phyloP scores from a whole-genome alignment of 2,888 invertebrate species.

The Meloe dianella region DNA sequence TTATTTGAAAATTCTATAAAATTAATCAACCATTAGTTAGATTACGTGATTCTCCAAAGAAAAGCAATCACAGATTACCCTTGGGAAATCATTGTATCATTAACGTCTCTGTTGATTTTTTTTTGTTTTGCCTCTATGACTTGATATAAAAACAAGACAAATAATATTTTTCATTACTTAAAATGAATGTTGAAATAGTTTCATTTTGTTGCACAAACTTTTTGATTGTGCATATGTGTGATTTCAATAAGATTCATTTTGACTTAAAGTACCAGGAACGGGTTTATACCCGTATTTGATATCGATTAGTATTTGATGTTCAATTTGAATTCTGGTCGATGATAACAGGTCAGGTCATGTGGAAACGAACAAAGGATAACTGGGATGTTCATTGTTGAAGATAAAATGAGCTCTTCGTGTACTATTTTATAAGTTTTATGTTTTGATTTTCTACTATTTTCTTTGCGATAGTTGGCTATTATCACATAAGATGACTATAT shows the following conservation, averaged over 20 bases:
- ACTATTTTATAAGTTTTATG: constrained; percentile 15
- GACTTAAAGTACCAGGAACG: background rate
- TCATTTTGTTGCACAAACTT: background rate
- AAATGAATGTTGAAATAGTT: background rate
- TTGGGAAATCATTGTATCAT: constrained; percentile 41
- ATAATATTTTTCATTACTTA: background rate
- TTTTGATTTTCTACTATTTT: background rate
- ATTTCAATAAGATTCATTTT: constrained; percentile 20
- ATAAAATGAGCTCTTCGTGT: background rate
- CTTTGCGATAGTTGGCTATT: background rate
- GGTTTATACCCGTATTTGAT: background rate
- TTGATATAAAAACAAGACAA: background rate
- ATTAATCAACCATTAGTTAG: background rate
- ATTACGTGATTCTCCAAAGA: background rate
- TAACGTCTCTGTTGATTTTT: constrained; percentile 29
- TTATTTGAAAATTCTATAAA: background rate
- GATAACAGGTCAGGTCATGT: constrained; percentile 11
- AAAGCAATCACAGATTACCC: constrained; percentile 29
- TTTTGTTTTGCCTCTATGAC: constrained; percentile 13
- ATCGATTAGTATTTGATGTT: constrained; percentile 24
- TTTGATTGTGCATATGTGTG: background rate
- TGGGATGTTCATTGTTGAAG: constrained; percentile 1
- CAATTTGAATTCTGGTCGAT: constrained; percentile 20
- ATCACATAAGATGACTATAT: background rate
- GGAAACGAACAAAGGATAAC: constrained; percentile 13